Percentiles rank a stretch among this genome's conserved stretches.
phyloP scores from a whole-genome alignment of 2,113 vertebrate species.

The Cygnus buccinator region DNA sequence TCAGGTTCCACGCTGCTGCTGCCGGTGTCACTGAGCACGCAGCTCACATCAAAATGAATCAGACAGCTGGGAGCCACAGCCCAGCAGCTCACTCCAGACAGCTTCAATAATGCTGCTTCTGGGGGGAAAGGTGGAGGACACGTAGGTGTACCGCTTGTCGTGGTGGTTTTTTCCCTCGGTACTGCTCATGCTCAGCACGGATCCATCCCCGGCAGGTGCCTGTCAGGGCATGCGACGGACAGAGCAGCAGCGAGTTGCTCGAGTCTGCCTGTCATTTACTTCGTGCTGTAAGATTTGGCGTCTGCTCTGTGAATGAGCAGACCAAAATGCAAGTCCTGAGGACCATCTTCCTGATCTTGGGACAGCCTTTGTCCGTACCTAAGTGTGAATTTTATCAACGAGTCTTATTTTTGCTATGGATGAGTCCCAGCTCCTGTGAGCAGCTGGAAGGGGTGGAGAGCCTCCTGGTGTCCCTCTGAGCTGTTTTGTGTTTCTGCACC shows the following conservation, averaged over 20 bases:
- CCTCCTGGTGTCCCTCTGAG: fast-evolving
- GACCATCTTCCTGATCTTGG: background rate
- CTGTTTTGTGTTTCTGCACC: background rate
- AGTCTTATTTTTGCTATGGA: background rate
- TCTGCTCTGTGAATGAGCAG: background rate
- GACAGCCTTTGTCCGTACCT: background rate
- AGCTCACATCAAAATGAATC: background rate
- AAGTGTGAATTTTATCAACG: background rate
- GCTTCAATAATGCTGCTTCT: background rate
- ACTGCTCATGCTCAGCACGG: background rate
- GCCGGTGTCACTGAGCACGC: background rate
- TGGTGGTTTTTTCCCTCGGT: background rate
- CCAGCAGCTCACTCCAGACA: fast-evolving
- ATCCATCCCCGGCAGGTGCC: background rate
- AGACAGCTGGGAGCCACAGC: background rate
- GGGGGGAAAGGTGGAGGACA: background rate
- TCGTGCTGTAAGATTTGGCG: background rate
- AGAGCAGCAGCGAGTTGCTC: background rate
- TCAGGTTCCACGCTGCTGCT: background rate
- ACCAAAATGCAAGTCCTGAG: fast-evolving
- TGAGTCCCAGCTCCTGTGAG: background rate
- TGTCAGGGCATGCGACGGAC: background rate
- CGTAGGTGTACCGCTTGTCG: background rate
- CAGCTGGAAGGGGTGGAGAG: background rate
- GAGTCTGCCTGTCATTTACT: background rate